Conservation (phyloP, 1,140 invertebrate genomes). For the Lamellibrachia luymesi region DNA sequence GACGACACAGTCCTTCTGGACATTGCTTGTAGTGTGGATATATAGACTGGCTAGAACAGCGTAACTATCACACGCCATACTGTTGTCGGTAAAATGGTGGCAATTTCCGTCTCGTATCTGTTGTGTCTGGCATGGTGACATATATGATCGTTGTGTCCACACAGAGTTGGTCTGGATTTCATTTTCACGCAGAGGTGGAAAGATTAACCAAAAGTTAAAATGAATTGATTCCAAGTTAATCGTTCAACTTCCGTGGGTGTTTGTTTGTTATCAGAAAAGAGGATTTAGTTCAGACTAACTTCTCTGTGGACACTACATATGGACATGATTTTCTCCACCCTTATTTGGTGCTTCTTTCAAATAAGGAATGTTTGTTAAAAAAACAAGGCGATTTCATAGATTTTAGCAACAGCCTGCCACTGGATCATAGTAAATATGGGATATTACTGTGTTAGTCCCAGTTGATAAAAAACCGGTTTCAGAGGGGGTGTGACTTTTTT, state of each 20-base stretch:
- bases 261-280: no score
- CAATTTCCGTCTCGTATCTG: not conserved
- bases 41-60: not conserved
- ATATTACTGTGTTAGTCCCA: not conserved
- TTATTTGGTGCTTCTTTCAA: no score
- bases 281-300: no score
- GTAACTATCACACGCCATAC: not conserved
- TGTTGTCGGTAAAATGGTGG: not conserved
- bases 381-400: not conserved
- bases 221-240: not conserved
- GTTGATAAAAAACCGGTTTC: no score
- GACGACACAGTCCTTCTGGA: not conserved
- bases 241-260: not conserved
- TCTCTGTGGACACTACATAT: no score
- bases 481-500: not conserved
- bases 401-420: not conserved
- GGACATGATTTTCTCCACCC: no score
- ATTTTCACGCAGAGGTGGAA: not conserved
- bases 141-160: not conserved
- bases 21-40: not conserved
- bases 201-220: not conserved
- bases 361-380: no score
- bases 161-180: not conserved
- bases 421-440: not conserved
- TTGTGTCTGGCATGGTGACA: not conserved